phyloP scores from a whole-genome alignment of 2,113 vertebrate genomes.

The Lepus europaeus region DNA sequence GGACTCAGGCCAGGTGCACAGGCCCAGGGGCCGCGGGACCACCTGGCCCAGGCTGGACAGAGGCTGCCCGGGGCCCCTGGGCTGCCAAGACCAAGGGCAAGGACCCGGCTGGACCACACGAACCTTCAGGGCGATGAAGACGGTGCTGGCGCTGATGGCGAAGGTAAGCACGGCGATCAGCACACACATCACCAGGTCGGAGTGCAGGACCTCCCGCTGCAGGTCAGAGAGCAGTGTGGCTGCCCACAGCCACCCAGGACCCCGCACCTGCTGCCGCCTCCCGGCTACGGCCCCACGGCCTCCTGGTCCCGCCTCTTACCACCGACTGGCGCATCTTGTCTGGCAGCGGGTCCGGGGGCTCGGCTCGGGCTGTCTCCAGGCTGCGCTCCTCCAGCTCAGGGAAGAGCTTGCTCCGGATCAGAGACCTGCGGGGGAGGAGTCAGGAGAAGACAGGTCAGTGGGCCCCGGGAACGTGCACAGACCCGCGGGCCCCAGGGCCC shows the following conservation, averaged over 20 bases:
- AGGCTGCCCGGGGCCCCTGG: neutral
- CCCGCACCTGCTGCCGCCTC: neutral
- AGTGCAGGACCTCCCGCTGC: slow-evolving; percentile 94
- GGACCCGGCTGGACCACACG: neutral
- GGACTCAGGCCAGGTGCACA: neutral
- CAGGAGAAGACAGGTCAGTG: neutral
- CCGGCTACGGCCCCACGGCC: neutral
- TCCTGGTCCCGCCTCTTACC: slow-evolving; percentile 83
- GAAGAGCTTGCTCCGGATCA: slow-evolving; percentile 92
- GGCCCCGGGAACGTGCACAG: neutral
- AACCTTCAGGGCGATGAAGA: slow-evolving; percentile 95
- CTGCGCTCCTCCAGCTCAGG: slow-evolving; percentile 92
- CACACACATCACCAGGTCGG: slow-evolving; percentile 94
- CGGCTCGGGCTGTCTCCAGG: slow-evolving; percentile 91
- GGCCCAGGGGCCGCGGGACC: neutral
- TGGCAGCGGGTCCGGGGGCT: slow-evolving; percentile 94
- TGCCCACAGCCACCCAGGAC: neutral
- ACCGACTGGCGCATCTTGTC: slow-evolving; percentile 93
- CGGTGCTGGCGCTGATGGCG: slow-evolving; percentile 95
- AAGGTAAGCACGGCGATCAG: slow-evolving; percentile 95
- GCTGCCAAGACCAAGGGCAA: neutral
- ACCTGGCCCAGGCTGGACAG: neutral
- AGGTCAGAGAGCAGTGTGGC: neutral
- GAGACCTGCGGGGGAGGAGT: slow-evolving; percentile 88
- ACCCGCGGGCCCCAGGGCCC: neutral